Evolutionary conservation across 2,113 vertebrate genomes (phyloP).

Genomic region (Naja naja): DNA sequence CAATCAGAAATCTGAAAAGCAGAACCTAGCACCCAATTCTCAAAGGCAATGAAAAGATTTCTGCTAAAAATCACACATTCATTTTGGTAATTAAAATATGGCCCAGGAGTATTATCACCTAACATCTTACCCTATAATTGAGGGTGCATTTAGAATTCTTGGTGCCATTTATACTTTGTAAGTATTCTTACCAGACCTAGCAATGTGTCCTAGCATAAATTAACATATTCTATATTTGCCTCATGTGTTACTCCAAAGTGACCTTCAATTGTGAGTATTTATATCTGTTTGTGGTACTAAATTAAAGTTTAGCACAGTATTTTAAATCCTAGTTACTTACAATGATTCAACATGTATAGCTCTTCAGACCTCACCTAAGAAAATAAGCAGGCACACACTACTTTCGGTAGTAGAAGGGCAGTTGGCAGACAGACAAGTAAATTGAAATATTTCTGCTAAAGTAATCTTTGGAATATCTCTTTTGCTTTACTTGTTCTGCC

Average conservation of each 20-base stretch:
- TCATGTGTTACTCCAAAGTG: not conserved
- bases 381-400: not conserved
- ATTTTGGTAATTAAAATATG: not conserved
- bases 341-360: not conserved
- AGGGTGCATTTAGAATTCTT: not conserved
- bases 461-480: slow-evolving; percentile 4
- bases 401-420: not conserved
- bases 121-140: not conserved
- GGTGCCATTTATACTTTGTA: not conserved
- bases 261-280: not conserved
- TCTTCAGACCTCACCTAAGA: fast-evolving
- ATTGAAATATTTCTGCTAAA: not conserved
- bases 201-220: not conserved
- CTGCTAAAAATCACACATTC: not conserved
- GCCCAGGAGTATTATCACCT: not conserved
- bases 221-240: not conserved
- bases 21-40: not conserved
- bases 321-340: not conserved
- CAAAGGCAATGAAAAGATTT: not conserved
- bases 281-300: not conserved
- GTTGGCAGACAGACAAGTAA: not conserved
- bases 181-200: not conserved
- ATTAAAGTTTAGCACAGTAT: not conserved
- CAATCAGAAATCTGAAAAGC: not conserved
- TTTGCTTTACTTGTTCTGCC: slow-evolving; percentile 32